These are phyloP conservation scores for Isurus oxyrinchus DNA, from an alignment of 2,113 vertebrate genomes.

Conservation along the genomic window DNA sequence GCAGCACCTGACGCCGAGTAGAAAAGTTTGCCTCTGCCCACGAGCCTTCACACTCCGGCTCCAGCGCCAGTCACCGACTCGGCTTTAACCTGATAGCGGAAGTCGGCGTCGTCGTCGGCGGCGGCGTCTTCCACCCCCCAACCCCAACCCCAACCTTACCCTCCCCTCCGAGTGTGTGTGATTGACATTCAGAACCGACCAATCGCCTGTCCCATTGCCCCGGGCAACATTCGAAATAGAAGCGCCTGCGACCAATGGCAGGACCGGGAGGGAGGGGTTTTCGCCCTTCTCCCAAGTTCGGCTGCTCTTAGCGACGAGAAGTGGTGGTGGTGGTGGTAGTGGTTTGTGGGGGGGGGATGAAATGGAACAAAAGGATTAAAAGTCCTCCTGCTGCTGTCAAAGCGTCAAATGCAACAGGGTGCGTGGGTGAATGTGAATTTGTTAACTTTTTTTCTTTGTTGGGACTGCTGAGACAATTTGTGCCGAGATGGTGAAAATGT, in stretches of 20 bases:
- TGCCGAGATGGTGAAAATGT: not conserved
- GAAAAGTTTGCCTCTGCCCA: not conserved
- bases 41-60: not conserved
- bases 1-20: too few species aligned
- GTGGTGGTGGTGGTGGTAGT: too few species aligned
- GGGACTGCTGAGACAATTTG: not conserved
- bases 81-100: not conserved
- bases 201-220: not conserved
- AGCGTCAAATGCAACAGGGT: not conserved
- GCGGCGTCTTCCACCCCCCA: not conserved
- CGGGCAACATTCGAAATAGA: conserved; percentile 32
- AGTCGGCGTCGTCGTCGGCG: not conserved
- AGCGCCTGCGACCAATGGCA: not conserved
- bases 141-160: too few species aligned
- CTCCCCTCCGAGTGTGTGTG: not conserved
- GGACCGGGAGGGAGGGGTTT: not conserved
- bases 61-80: not conserved
- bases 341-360: not conserved
- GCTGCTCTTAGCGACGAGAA: too few species aligned
- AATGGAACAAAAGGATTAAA: not conserved
- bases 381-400: too few species aligned
- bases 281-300: not conserved
- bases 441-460: not conserved
- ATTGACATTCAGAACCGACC: not conserved
- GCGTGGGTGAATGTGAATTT: not conserved